A percentile compares a stretch with the other conserved stretches of the same genome.
Conservation (phyloP, 2,888 invertebrate genomes). For the Quadroppia sp. region DNA sequence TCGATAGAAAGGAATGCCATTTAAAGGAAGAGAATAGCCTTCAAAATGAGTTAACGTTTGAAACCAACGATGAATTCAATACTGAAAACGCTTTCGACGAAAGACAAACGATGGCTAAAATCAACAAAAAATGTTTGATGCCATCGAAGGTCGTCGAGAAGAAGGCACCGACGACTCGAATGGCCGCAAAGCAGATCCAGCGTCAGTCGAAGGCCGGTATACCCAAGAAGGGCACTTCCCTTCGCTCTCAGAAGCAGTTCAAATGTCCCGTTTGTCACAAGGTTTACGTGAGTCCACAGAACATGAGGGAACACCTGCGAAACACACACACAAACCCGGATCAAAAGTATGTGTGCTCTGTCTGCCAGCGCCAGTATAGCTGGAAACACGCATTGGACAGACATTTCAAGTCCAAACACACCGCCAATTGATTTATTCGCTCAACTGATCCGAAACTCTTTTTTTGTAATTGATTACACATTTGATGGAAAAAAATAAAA, state of each 20-base stretch:
- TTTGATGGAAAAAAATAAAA: neutral
- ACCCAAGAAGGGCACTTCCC: neutral
- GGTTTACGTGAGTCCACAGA: neutral
- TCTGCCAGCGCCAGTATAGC: neutral
- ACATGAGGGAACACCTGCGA: neutral
- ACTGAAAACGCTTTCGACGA: neutral
- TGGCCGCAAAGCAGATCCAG: neutral
- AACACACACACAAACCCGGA: neutral
- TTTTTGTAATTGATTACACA: neutral
- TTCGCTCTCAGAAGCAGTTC: neutral
- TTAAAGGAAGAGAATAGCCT: neutral
- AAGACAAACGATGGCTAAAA: neutral
- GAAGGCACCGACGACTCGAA: neutral
- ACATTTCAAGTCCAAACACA: constrained; percentile 11
- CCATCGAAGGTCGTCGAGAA: neutral
- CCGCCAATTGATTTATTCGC: neutral
- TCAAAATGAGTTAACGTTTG: neutral
- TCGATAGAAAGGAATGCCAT: neutral
- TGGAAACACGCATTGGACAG: neutral
- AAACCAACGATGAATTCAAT: neutral
- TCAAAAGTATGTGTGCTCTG: neutral
- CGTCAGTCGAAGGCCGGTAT: neutral
- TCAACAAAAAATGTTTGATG: neutral
- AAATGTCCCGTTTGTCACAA: constrained; percentile 2
- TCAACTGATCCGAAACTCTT: neutral